A percentile compares a stretch with the other conserved stretches of the same genome.
phyloP scores from a whole-genome alignment of 2,113 vertebrate genomes.

The Muntiacus reevesi region DNA sequence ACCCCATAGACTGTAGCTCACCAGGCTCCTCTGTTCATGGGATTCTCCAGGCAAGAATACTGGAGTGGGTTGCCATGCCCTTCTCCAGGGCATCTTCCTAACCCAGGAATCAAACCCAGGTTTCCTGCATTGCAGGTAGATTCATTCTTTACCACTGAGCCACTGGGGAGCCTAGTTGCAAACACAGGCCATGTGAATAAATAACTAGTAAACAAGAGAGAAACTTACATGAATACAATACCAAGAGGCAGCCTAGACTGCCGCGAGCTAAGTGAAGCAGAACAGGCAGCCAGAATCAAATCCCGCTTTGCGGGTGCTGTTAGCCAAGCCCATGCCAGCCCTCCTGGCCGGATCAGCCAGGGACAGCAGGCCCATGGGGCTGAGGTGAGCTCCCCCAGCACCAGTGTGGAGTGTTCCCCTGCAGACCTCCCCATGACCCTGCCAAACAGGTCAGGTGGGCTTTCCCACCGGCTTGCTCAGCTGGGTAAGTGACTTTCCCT shows the following conservation, averaged over 20 bases:
- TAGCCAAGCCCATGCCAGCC: neutral
- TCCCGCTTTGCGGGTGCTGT: neutral
- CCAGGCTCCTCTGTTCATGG: neutral
- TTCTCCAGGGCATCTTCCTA: neutral
- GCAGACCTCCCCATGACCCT: neutral
- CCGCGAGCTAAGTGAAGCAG: neutral
- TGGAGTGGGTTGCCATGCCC: neutral
- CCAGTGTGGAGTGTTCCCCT: neutral
- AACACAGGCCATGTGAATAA: neutral
- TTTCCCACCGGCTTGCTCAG: neutral
- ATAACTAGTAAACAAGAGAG: neutral
- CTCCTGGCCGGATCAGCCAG: neutral
- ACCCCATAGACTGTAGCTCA: neutral
- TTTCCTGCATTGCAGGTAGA: neutral
- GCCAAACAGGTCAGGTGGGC: neutral
- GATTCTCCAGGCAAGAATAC: neutral
- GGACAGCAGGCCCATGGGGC: neutral
- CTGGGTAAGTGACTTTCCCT: slow-evolving; percentile 32
- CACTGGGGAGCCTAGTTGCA: neutral
- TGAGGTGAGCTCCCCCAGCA: neutral
- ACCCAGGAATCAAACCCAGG: neutral
- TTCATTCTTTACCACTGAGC: neutral
- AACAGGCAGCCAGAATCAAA: neutral
- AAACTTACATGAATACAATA: neutral
- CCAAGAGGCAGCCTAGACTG: neutral